A percentile compares a stretch with the other conserved stretches of the same genome.
Conservation (phyloP, 1,140 invertebrate species). For the Matsumurasca onukii region DNA sequence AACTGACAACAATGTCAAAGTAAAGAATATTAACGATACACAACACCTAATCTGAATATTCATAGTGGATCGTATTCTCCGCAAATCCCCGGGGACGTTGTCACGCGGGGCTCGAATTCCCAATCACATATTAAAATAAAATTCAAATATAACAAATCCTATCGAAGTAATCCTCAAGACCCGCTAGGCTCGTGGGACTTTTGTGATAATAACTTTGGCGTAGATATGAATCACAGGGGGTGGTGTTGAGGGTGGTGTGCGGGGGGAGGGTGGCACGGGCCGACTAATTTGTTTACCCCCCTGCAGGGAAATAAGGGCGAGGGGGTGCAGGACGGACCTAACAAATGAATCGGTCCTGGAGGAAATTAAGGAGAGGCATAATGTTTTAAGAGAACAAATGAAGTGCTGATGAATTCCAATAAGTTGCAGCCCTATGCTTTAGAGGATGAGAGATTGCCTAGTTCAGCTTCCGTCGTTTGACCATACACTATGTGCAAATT, state of each 20-base stretch:
- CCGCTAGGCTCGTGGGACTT: neutral
- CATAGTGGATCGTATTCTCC: slow-evolving; percentile 8
- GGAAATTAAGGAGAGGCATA: slow-evolving; percentile 11
- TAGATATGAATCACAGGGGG: slow-evolving; percentile 18
- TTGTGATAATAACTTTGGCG: slow-evolving; percentile 16
- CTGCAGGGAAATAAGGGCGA: neutral
- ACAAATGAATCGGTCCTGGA: slow-evolving; percentile 16
- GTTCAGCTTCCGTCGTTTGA: no score
- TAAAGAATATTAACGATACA: neutral
- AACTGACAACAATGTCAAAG: neutral
- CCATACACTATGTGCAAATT: no score
- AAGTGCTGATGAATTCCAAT: slow-evolving; percentile 11
- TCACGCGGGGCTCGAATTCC: slow-evolving; percentile 11
- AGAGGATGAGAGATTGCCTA: no score
- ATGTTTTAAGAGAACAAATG: neutral
- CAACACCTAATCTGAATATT: slow-evolving; percentile 13
- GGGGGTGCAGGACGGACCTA: neutral
- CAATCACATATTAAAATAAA: slow-evolving; percentile 27
- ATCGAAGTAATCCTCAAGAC: slow-evolving; percentile 16
- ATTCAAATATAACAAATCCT: slow-evolving; percentile 23
- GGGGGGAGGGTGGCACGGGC: neutral
- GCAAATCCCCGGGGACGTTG: slow-evolving; percentile 2
- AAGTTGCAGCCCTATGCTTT: neutral
- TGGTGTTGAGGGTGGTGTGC: no score
- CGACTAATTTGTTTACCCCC: slow-evolving; percentile 20